phyloP scores from a whole-genome alignment of 2,113 vertebrate species.

The Antechinus stuartii region DNA sequence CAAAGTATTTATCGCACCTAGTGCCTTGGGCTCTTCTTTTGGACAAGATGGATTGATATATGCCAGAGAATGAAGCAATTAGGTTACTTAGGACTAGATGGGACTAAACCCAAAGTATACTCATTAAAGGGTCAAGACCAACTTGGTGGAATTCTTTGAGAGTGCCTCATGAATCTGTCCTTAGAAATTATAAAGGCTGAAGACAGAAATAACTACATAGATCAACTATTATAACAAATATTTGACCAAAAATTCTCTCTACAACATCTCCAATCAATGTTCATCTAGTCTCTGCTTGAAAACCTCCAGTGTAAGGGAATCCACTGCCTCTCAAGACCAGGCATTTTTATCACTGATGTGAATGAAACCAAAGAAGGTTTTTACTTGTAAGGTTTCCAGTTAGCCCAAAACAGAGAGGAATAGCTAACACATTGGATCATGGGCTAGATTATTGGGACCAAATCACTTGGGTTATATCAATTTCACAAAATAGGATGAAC shows the following conservation, averaged over 20 bases:
- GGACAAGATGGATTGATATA: not conserved
- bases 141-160: not conserved
- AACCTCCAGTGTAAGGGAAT: not conserved
- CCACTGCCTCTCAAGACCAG: not conserved
- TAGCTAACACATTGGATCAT: not conserved
- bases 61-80: not conserved
- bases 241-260: not conserved
- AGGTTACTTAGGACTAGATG: not conserved
- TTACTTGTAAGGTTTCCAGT: not conserved
- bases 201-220: not conserved
- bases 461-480: not conserved
- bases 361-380: not conserved
- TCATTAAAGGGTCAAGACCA: not conserved
- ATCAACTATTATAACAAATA: not conserved
- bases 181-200: not conserved
- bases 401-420: not conserved
- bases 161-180: not conserved
- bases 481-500: not conserved
- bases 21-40: not conserved
- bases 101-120: not conserved
- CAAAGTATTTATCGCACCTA: not conserved
- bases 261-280: not conserved
- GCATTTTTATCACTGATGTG: not conserved
- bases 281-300: not conserved
- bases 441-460: not conserved